A percentile compares a stretch with the other conserved stretches of the same genome.
Conservation (phyloP, 2,113 vertebrate species). For the Morone saxatilis region DNA sequence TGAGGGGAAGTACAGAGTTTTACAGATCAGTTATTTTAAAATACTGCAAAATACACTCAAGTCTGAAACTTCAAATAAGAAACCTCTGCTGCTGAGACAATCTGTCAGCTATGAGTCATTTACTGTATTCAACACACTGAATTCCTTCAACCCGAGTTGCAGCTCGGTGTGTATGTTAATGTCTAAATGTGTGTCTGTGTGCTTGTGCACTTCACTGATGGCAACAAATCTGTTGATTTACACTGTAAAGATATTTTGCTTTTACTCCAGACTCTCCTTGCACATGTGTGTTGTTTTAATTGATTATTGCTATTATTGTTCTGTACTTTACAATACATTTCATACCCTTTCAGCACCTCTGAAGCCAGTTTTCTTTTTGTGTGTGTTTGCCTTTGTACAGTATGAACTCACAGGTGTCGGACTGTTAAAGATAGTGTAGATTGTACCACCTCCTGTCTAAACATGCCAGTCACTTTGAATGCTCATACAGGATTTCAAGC, state of each 20-base stretch:
- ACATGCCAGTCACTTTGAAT: slow-evolving; percentile 60
- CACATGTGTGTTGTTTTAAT: slow-evolving; percentile 72
- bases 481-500: slow-evolving; percentile 25
- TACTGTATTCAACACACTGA: slow-evolving; percentile 75
- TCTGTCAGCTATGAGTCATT: slow-evolving; percentile 56
- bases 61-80: slow-evolving; percentile 23
- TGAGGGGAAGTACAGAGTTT: not conserved
- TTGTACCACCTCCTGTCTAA: slow-evolving; percentile 55
- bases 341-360: slow-evolving; percentile 62
- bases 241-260: slow-evolving; percentile 72
- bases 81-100: slow-evolving; percentile 54
- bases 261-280: slow-evolving; percentile 65
- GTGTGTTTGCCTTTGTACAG: not conserved
- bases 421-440: not conserved
- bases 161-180: slow-evolving; percentile 26
- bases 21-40: slow-evolving; percentile 21
- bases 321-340: slow-evolving; percentile 73
- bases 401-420: not conserved
- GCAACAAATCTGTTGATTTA: slow-evolving; percentile 60
- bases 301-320: slow-evolving; percentile 46
- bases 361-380: slow-evolving; percentile 10
- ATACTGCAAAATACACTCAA: slow-evolving; percentile 4
- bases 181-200: slow-evolving; percentile 44
- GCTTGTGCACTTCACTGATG: slow-evolving; percentile 47
- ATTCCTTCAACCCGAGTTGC: slow-evolving; percentile 49